phyloP scores from a whole-genome alignment of 2,888 invertebrate species.

The Clitarchus hookeri region DNA sequence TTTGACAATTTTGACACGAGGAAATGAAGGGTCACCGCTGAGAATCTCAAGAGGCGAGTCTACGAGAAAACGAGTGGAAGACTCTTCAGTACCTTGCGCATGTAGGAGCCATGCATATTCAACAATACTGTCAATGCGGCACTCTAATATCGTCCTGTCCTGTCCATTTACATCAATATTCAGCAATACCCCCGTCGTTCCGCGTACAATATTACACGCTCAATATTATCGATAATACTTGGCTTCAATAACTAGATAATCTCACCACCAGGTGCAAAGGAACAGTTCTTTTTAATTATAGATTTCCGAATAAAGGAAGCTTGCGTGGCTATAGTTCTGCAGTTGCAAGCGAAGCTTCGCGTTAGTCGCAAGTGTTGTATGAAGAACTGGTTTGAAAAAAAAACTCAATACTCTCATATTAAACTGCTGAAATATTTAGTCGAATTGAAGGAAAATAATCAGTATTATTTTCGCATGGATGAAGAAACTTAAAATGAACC shows the following conservation, averaged over 20 bases:
- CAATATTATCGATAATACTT: background rate
- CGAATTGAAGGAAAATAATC: background rate
- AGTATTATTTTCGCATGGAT: background rate
- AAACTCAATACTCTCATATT: background rate
- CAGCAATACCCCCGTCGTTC: too few relatives aligned
- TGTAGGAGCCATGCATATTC: background rate
- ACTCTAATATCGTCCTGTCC: too few relatives aligned
- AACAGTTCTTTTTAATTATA: too few relatives aligned
- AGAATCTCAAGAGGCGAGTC: too few relatives aligned
- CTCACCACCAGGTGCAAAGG: too few relatives aligned
- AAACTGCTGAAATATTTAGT: background rate
- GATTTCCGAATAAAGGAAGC: background rate
- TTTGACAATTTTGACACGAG: too few relatives aligned
- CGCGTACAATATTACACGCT: background rate
- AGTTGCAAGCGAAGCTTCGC: background rate
- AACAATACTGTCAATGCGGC: background rate
- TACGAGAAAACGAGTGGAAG: too few relatives aligned
- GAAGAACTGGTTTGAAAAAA: background rate
- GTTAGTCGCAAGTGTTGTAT: background rate
- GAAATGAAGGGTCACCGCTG: too few relatives aligned
- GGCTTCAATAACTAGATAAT: too few relatives aligned
- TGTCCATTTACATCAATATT: too few relatives aligned
- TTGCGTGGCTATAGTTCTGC: background rate
- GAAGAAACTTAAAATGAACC: background rate
- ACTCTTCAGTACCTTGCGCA: too few relatives aligned